Evolutionary conservation across 2,888 invertebrate species (phyloP).

Genomic region (Pachydiplax longipennis): DNA sequence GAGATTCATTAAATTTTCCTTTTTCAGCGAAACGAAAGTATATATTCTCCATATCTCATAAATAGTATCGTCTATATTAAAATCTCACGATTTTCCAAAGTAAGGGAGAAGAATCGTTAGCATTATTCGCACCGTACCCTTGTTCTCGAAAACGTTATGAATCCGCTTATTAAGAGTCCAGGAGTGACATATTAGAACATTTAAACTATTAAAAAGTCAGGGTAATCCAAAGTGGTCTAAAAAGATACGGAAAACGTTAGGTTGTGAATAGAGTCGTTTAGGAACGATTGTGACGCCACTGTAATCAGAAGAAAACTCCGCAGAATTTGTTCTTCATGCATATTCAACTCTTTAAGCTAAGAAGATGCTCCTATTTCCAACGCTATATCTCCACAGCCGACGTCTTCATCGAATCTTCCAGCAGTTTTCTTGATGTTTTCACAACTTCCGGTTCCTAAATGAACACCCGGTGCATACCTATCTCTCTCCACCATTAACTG

Average conservation of each 20-base stretch:
- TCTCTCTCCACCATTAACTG: no score
- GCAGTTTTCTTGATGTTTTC: not conserved
- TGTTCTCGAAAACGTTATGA: not conserved
- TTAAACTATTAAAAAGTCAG: not conserved
- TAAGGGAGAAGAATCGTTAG: no score
- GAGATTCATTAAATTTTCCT: no score
- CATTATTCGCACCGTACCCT: no score
- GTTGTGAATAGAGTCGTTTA: not conserved
- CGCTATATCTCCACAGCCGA: not conserved
- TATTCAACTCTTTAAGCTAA: conserved; percentile 3
- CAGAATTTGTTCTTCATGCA: conserved; percentile 3
- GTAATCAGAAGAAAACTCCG: not conserved
- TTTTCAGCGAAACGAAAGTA: no score
- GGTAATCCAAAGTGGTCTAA: not conserved
- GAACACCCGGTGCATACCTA: no score
- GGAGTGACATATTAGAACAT: not conserved
- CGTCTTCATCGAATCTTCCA: not conserved
- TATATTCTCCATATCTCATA: no score
- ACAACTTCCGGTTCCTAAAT: no score
- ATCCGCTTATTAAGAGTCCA: not conserved
- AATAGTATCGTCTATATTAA: no score
- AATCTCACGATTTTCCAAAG: no score
- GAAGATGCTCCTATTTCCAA: not conserved
- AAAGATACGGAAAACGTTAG: not conserved
- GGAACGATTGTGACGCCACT: not conserved